Evolutionary conservation across 2,113 vertebrate genomes (phyloP).

Genomic region (Tetraodon nigroviridis): DNA sequence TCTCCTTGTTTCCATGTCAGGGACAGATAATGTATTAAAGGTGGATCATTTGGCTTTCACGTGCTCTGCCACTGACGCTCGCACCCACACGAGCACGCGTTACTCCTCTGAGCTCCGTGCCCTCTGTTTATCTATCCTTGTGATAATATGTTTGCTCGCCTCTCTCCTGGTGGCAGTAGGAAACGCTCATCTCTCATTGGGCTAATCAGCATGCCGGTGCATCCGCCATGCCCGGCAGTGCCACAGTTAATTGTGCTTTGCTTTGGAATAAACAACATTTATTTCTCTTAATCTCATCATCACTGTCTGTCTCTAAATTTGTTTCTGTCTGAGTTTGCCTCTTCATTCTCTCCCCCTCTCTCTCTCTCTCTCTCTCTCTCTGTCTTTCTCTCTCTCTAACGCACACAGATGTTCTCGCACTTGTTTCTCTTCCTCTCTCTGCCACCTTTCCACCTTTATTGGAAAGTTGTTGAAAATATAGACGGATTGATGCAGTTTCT

Average conservation of each 20-base stretch:
- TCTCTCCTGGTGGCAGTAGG: conserved; percentile 57
- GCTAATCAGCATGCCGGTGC: conserved; percentile 68
- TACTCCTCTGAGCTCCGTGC: conserved; percentile 35
- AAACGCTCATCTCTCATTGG: conserved; percentile 68
- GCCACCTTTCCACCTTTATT: background rate
- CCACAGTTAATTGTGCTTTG: conserved; percentile 72
- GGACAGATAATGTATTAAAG: background rate
- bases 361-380: background rate
- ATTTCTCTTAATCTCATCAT: conserved; percentile 59
- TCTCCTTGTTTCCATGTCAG: conserved; percentile 1
- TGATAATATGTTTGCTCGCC: conserved; percentile 57
- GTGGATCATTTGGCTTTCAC: conserved; percentile 1
- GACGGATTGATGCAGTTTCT: no score
- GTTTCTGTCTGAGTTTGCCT: conserved; percentile 48
- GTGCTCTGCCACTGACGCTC: background rate
- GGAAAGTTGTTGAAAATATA: no score
- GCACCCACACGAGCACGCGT: conserved; percentile 1
- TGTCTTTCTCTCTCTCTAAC: background rate
- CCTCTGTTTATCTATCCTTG: conserved; percentile 58
- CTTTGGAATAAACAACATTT: conserved; percentile 68
- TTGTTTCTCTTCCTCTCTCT: conserved; percentile 8
- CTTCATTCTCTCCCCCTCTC: background rate
- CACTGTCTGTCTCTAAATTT: conserved; percentile 51
- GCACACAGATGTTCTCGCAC: background rate
- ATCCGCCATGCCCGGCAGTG: conserved; percentile 67